Base-by-base conservation (phyloP, 1,140 invertebrate species). In the Orchesella cincta region DNA sequence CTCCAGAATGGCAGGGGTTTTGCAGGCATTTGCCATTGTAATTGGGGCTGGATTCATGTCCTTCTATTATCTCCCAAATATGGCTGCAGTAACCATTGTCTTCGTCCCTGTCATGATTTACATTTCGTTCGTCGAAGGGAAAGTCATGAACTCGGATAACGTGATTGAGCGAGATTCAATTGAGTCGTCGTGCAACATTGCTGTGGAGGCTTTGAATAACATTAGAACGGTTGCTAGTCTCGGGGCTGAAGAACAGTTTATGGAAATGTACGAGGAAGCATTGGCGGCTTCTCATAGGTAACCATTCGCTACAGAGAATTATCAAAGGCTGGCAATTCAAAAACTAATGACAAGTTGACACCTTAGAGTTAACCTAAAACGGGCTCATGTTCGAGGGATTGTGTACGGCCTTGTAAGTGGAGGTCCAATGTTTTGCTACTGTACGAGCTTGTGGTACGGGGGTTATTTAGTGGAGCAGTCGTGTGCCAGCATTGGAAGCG, bases 31-130 rank as follows among this genome's bases (percentile, higher is more conserved):
- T 3, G 87, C 91, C 0, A 93, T 91, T 0, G 84, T 94, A 0
- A 79, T 85, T 0, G 86, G 89, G 46, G 88, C 89, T n/a, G 83
- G 92, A 5, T 84, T 83, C 0, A 84, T 94, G 1, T 88, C 91
- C 1, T 86, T 94, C 75, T 88, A 88, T 75, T 93, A 88, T 82
- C 89, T 92, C 82, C 93, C 92, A 91, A 88, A 91, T 81, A 85
- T 94, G 26, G 91, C 92, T 2, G 83, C 93, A 8, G 88, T 93
- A 0, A 88, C 90, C 0, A 83, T 92, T 31, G 86, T 88, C 0
- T 92, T 92, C 76, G 87, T 88, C n/a, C 89, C 89, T 1, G 74
- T 89, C 12, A 84, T 88, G 2, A 76, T 89, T 3, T 36, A 86
- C 5, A 83, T 84, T 0, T 46, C 76, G n/a, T 76, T 78, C 51